phyloP scores from a whole-genome alignment of 2,797 vertebrate species.

The Babyrousa celebensis region DNA sequence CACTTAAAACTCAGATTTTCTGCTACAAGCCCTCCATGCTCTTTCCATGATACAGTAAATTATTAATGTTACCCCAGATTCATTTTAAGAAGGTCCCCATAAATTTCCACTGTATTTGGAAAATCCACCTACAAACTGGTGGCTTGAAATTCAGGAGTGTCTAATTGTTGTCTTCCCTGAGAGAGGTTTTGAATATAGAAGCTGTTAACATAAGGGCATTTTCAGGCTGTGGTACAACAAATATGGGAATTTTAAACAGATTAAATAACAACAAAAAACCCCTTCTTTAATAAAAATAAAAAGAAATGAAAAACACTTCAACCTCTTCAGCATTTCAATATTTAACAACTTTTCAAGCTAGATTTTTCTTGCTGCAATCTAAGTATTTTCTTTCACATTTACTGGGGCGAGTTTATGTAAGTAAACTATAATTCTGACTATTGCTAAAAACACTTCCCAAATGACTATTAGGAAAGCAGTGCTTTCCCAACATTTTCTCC shows the following conservation, averaged over 20 bases:
- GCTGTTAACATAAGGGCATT: constrained; percentile 9
- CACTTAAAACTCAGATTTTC: constrained; percentile 32
- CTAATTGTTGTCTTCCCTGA: neutral
- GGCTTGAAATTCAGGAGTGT: constrained; percentile 13
- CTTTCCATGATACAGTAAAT: neutral
- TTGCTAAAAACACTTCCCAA: constrained; percentile 39
- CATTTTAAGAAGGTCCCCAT: neutral
- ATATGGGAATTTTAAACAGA: constrained; percentile 44
- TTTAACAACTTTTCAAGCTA: constrained; percentile 2
- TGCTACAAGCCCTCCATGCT: neutral
- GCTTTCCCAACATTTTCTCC: neutral
- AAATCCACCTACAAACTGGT: constrained; percentile 39
- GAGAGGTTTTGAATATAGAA: constrained; percentile 23
- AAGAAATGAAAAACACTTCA: constrained; percentile 19
- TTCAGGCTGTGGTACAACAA: neutral
- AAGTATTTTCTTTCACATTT: constrained; percentile 35
- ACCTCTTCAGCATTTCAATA: neutral
- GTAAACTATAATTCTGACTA: neutral
- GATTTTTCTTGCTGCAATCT: constrained; percentile 27
- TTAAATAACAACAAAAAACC: constrained; percentile 12
- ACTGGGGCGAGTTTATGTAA: neutral
- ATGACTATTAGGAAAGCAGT: neutral
- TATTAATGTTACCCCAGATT: constrained; percentile 35
- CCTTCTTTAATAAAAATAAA: neutral
- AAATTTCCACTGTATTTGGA: neutral